Evolutionary conservation across 2,113 vertebrate species (phyloP), one percentile per base, ranked within the genome.

Genomic region (Pagrus major): DNA sequence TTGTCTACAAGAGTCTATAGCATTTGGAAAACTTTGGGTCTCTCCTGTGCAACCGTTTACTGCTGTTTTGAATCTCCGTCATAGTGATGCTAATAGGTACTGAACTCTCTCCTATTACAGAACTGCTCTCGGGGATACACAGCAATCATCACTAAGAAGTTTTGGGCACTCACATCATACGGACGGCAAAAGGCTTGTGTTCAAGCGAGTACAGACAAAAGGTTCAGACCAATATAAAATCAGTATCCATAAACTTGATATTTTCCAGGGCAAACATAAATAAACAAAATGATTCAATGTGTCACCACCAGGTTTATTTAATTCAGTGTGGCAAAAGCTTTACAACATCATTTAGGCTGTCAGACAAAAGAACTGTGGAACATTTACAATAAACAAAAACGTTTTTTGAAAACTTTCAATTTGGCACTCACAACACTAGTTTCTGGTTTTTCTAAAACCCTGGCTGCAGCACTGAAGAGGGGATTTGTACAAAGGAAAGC

Each of bases 31-130:
- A 29, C 23, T 65, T 65, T 35, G 27, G 64, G 42, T 20, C 83
- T 73, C 78, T 82, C 70, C 41, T 63, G 70, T 85, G 35, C 29
- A 33, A 27, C 20, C 58, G 21, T 27, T 81, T 60, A 64, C 83
- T 84, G 78, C 76, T 68, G 76, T 86, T 82, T 80, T 60, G 9
- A 78, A 78, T 89, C 68, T 76, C 47, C 71, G 75, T 86, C 83
- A 80, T n/a, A 27, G 64, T 86, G 85, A 92, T 52, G 56, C 56
- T 85, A 77, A 89, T 47, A 42, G 44, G 61, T 14, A 72, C 23
- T 70, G 72, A 83, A 49, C 69, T 71, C 67, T 60, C 54, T 61
- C 47, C 55, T 83, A 37, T 81, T 76, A 89, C 83, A 80, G 49
- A 74, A 18, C 61, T 58, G 71, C 78, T 87, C 54, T 64, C 64